phyloP scores from a whole-genome alignment of 1,140 invertebrate species.

The Diorhabda sublineata region DNA sequence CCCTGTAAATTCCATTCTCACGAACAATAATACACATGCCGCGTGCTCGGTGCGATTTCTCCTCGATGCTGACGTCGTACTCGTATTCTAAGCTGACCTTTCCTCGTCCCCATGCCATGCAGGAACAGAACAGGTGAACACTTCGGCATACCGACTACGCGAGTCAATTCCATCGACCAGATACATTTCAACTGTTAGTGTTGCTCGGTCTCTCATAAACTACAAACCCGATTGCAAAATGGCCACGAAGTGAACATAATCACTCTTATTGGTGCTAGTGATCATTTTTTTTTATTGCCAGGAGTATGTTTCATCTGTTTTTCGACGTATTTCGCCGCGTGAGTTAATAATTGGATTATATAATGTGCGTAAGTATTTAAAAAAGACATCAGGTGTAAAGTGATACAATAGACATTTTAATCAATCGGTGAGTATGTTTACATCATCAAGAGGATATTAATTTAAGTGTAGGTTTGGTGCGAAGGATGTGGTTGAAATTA shows the following conservation, averaged over 20 bases:
- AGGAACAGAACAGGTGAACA: neutral
- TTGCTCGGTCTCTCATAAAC: neutral
- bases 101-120: constrained; percentile 1
- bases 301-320: neutral
- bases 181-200: neutral
- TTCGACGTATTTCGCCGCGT: too few species aligned
- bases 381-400: neutral
- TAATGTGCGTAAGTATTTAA: neutral
- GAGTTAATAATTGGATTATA: neutral
- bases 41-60: neutral
- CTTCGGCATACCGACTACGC: neutral
- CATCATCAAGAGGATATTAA: constrained; percentile 3
- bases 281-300: neutral
- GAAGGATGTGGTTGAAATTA: neutral
- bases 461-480: neutral
- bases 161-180: too few species aligned
- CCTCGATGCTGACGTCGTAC: neutral
- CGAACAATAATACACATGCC: too few species aligned
- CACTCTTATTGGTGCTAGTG: neutral
- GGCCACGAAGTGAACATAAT: neutral
- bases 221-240: neutral
- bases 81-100: neutral
- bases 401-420: neutral
- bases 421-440: constrained; percentile 11
- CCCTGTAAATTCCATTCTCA: neutral